These are phyloP conservation scores for Nothoprocta perdicaria DNA, from an alignment of 2,113 vertebrate genomes.

Conservation along the genomic window DNA sequence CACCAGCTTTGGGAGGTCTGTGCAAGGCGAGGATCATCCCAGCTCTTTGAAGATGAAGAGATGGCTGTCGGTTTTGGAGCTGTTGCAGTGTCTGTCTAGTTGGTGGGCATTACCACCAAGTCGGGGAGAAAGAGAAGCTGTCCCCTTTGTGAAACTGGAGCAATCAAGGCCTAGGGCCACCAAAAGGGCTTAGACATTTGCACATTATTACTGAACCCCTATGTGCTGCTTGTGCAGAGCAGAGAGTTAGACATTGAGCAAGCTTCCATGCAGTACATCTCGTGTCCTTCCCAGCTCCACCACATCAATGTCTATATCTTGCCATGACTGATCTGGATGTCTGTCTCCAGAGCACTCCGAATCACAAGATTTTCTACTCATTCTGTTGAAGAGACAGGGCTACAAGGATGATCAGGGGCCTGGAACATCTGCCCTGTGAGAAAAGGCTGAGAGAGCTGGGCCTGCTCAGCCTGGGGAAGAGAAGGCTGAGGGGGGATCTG, in stretches of 20 bases:
- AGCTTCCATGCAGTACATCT: neutral
- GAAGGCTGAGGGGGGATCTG: too few species aligned
- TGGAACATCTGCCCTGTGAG: too few species aligned
- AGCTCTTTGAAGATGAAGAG: neutral
- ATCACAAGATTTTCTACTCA: neutral
- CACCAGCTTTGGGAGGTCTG: fast-evolving
- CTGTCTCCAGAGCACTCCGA: neutral
- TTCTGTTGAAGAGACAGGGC: neutral
- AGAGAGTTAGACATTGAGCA: neutral
- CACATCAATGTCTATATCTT: fast-evolving
- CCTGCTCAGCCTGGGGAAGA: too few species aligned
- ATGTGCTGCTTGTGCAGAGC: fast-evolving
- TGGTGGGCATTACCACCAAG: neutral
- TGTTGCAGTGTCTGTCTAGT: neutral
- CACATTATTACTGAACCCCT: neutral
- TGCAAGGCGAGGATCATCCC: neutral
- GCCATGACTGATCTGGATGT: neutral
- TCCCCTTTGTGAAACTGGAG: neutral
- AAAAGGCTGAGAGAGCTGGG: too few species aligned
- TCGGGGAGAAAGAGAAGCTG: neutral
- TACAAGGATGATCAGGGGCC: too few species aligned
- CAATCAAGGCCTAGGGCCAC: neutral
- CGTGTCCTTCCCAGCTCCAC: neutral
- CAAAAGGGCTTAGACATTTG: neutral
- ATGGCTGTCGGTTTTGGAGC: neutral